phyloP scores from a whole-genome alignment of 2,797 vertebrate genomes.

The Chromis chromis region DNA sequence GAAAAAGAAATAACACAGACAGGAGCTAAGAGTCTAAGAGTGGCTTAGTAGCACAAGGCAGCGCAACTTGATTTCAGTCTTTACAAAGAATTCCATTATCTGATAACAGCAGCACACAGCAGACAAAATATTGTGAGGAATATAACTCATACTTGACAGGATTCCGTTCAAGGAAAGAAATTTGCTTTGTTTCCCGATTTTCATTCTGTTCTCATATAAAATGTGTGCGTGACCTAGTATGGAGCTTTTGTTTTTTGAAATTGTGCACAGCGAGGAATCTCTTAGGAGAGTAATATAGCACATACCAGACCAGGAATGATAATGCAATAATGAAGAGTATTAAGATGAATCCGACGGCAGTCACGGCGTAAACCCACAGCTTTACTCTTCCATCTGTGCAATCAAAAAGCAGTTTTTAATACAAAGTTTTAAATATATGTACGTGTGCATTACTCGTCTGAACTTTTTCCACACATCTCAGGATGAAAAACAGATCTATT shows the following conservation, averaged over 20 bases:
- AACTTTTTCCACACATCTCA: slow-evolving; percentile 1
- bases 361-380: slow-evolving; percentile 97
- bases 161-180: slow-evolving; percentile 24
- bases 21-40: slow-evolving; percentile 37
- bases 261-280: slow-evolving; percentile 11
- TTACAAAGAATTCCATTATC: slow-evolving; percentile 67
- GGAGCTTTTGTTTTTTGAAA: slow-evolving; percentile 15
- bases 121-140: slow-evolving; percentile 41
- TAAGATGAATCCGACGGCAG: slow-evolving; percentile 91
- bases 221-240: slow-evolving; percentile 4
- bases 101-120: slow-evolving; percentile 60
- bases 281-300: slow-evolving; percentile 56
- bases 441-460: slow-evolving; percentile 10
- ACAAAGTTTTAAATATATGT: slow-evolving; percentile 15
- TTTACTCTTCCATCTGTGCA: slow-evolving; percentile 94
- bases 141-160: slow-evolving; percentile 66
- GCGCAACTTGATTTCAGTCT: slow-evolving; percentile 45
- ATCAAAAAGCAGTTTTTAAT: slow-evolving; percentile 70
- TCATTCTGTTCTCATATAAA: slow-evolving; percentile 21
- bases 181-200: slow-evolving; percentile 18
- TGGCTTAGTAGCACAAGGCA: slow-evolving; percentile 44
- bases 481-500: slow-evolving; percentile 5
- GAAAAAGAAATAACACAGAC: slow-evolving; percentile 29
- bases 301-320: slow-evolving; percentile 96
- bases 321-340: slow-evolving; percentile 92